Conservation (phyloP, 2,797 vertebrate genomes). For the Megaceryle alcyon region DNA sequence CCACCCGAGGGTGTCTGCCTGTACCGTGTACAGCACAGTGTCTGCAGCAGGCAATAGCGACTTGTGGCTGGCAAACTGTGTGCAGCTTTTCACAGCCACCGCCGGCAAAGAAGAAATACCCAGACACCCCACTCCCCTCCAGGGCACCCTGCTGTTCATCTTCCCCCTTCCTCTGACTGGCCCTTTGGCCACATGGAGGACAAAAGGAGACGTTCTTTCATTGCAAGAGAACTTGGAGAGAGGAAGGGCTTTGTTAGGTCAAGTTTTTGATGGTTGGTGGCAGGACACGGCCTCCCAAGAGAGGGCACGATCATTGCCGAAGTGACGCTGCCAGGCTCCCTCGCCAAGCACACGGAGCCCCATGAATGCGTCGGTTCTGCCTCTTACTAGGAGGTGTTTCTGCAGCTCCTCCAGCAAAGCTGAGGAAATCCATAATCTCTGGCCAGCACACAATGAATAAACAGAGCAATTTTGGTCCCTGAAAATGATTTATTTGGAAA, state of each 20-base stretch:
- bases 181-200: accelerated
- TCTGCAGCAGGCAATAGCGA: background rate
- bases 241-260: background rate
- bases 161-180: accelerated
- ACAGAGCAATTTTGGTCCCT: background rate
- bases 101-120: background rate
- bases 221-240: background rate
- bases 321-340: background rate
- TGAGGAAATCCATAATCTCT: background rate
- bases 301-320: accelerated
- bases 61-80: background rate
- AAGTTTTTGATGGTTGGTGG: background rate
- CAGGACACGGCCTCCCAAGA: background rate
- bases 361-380: accelerated
- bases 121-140: background rate
- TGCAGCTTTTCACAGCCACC: accelerated
- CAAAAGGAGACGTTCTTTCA: background rate
- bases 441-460: background rate
- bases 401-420: background rate
- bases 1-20: background rate
- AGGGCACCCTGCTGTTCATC: accelerated
- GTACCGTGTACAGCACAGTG: background rate
- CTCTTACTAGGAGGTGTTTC: accelerated
- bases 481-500: background rate
- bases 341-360: background rate